These are phyloP conservation scores for Poeciliopsis gracilis DNA, from an alignment of 2,797 vertebrate species.

Conservation along the genomic window DNA sequence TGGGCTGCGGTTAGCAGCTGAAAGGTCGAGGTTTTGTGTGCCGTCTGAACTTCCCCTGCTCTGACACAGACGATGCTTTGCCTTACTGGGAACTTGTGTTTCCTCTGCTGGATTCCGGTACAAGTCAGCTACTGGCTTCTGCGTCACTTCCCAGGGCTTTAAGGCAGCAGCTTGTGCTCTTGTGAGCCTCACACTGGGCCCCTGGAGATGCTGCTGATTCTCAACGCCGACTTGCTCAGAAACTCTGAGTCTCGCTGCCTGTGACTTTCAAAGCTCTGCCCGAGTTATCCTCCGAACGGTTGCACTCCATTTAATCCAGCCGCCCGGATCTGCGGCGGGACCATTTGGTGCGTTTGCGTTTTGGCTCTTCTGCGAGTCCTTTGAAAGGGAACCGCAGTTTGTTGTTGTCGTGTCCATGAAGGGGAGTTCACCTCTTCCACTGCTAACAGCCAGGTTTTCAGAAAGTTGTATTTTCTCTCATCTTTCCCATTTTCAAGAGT, in stretches of 20 bases:
- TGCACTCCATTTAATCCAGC: not conserved
- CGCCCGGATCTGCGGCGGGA: too few species aligned
- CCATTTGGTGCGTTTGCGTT: too few species aligned
- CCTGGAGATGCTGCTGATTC: not conserved
- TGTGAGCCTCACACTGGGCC: not conserved
- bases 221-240: not conserved
- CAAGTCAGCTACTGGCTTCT: not conserved
- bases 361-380: too few species aligned
- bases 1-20: not conserved
- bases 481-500: not conserved
- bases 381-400: too few species aligned
- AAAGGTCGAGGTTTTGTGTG: not conserved
- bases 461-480: not conserved
- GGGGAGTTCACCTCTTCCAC: too few species aligned
- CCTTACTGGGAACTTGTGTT: not conserved
- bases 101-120: not conserved
- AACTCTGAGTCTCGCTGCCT: not conserved
- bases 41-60: not conserved
- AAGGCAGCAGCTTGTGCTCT: not conserved
- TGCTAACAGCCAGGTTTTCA: too few species aligned
- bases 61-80: not conserved
- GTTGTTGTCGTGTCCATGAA: too few species aligned
- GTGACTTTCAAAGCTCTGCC: not conserved
- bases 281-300: not conserved
- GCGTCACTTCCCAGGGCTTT: not conserved